Percentiles rank a stretch among this genome's conserved stretches.
These are phyloP conservation scores for Orchesellides sinensis DNA, from an alignment of 2,888 invertebrate genomes.

Conservation along the genomic window DNA sequence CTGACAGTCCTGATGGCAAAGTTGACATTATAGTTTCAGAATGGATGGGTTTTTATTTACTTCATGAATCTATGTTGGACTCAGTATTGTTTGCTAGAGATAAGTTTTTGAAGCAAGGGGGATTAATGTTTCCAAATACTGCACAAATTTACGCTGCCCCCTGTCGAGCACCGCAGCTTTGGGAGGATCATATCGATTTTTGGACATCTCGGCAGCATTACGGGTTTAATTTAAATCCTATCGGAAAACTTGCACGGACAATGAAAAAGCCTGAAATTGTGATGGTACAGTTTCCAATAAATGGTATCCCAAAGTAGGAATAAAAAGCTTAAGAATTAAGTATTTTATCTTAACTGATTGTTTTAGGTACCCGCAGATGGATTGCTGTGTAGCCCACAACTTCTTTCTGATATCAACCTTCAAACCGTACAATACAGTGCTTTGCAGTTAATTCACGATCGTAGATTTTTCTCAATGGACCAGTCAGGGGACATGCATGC, in stretches of 20 bases:
- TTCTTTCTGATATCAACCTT: slow-evolving; percentile 84
- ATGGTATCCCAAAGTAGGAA: neutral
- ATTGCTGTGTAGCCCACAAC: slow-evolving; percentile 82
- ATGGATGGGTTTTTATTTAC: slow-evolving; percentile 98
- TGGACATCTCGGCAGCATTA: slow-evolving; percentile 85
- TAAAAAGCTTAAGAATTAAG: neutral
- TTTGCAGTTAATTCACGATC: slow-evolving; percentile 81
- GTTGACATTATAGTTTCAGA: slow-evolving; percentile 96
- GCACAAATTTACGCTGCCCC: slow-evolving; percentile 83
- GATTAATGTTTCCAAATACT: slow-evolving; percentile 86
- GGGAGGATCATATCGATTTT: slow-evolving; percentile 78
- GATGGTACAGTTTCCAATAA: slow-evolving; percentile 76
- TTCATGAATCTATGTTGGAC: slow-evolving; percentile 97
- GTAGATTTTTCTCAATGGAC: slow-evolving; percentile 80
- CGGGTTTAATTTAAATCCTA: slow-evolving; percentile 86
- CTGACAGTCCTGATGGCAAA: slow-evolving; percentile 79
- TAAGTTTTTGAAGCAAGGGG: slow-evolving; percentile 85
- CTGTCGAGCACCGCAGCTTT: slow-evolving; percentile 77
- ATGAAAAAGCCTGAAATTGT: slow-evolving; percentile 85
- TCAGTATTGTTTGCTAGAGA: slow-evolving; percentile 91
- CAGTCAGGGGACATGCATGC: slow-evolving; percentile 80
- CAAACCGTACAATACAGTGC: slow-evolving; percentile 81
- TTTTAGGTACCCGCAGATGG: slow-evolving; percentile 78
- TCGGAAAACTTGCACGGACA: slow-evolving; percentile 80
- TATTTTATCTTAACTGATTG: neutral